Evolutionary conservation across 2,113 vertebrate species (phyloP).

Genomic region (Campylorhamphus procurvoides): DNA sequence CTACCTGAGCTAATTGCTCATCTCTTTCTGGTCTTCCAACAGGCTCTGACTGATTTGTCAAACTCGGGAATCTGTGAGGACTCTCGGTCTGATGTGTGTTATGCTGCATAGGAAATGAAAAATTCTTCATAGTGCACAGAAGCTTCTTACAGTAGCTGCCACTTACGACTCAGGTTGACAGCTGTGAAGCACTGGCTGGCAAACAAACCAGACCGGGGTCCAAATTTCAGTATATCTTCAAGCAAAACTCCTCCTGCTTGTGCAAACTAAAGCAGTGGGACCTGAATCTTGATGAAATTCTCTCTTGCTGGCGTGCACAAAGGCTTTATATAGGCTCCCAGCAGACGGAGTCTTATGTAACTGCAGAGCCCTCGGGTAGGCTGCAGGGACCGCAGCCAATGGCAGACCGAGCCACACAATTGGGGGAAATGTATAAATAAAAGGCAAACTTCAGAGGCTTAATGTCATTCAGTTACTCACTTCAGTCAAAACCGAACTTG

Average conservation of each 20-base stretch:
- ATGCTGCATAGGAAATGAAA: constrained; percentile 59
- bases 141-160: constrained; percentile 27
- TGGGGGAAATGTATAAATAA: constrained; percentile 64
- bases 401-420: constrained; percentile 21
- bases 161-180: constrained; percentile 28
- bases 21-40: constrained; percentile 74
- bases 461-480: constrained; percentile 21
- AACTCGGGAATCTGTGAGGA: constrained; percentile 39
- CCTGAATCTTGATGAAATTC: constrained; percentile 25
- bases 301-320: constrained; percentile 23
- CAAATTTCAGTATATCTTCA: not conserved
- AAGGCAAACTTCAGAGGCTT: constrained; percentile 55
- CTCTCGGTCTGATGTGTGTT: constrained; percentile 1
- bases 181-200: constrained; percentile 7
- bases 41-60: constrained; percentile 57
- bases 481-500: constrained; percentile 19
- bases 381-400: constrained; percentile 62
- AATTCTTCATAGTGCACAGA: constrained; percentile 68
- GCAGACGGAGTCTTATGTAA: constrained; percentile 65
- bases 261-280: not conserved
- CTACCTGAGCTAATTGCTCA: constrained; percentile 75
- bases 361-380: constrained; percentile 48
- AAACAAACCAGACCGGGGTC: constrained; percentile 5
- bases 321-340: constrained; percentile 55
- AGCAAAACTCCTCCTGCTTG: constrained; percentile 16